A percentile compares a stretch with the other conserved stretches of the same genome.
These are phyloP conservation scores for Drosophila melanica DNA, from an alignment of 1,140 invertebrate species.

Conservation along the genomic window DNA sequence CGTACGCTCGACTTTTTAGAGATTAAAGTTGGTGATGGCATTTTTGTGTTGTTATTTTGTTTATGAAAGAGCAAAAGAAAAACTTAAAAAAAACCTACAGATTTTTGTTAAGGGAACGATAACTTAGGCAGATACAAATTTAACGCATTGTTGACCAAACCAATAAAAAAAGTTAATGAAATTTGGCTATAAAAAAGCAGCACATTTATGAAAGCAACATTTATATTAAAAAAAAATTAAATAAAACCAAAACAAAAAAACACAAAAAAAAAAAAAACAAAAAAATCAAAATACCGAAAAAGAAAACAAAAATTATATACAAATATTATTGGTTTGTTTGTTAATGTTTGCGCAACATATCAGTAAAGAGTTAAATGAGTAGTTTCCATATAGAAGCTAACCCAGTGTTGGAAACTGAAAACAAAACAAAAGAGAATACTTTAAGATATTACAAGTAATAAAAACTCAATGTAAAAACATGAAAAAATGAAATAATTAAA, in stretches of 20 bases:
- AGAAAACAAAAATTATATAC: constrained; percentile 47
- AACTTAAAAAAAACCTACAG: constrained; percentile 27
- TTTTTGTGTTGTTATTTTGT: constrained; percentile 73
- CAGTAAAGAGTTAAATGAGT: constrained; percentile 81
- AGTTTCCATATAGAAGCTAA: constrained; percentile 75
- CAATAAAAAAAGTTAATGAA: constrained; percentile 47
- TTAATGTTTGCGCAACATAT: constrained; percentile 84
- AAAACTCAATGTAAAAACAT: constrained; percentile 25
- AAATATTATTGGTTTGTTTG: constrained; percentile 83
- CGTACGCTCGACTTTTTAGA: constrained; percentile 27
- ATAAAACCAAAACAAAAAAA: constrained; percentile 20
- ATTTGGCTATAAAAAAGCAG: constrained; percentile 69
- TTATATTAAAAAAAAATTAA: constrained; percentile 24
- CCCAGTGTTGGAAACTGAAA: constrained; percentile 58
- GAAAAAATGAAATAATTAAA: constrained; percentile 2
- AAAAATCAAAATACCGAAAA: constrained; percentile 27
- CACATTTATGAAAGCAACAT: constrained; percentile 55
- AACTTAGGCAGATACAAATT: constrained; percentile 55
- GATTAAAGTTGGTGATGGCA: constrained; percentile 58
- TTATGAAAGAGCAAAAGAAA: constrained; percentile 46
- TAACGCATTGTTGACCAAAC: constrained; percentile 79
- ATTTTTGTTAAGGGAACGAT: constrained; percentile 40
- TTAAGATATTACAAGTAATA: constrained; percentile 46
- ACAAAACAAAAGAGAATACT: constrained; percentile 49
- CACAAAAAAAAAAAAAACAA: constrained; percentile 33